Percentiles rank a stretch among this genome's conserved stretches.
Evolutionary conservation across 2,888 invertebrate species (phyloP).

Genomic region (Trachelus tabidus): DNA sequence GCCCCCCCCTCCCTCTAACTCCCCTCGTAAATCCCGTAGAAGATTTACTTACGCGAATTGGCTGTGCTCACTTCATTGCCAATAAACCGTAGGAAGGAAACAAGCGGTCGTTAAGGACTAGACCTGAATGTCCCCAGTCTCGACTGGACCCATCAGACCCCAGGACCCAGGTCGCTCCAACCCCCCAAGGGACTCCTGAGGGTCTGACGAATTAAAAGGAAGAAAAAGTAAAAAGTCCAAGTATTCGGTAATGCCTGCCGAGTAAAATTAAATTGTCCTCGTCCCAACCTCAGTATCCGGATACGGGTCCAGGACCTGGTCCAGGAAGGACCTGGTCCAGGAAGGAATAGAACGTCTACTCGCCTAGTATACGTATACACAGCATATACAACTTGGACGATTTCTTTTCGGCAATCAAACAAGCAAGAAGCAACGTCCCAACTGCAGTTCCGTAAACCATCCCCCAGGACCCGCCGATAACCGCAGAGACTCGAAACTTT

Average conservation of each 20-base stretch:
- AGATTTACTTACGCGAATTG: slow-evolving; percentile 36
- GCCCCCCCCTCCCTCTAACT: neutral
- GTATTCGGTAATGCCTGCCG: neutral
- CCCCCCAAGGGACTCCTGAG: neutral
- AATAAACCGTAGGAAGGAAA: neutral
- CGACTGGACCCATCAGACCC: too few species aligned
- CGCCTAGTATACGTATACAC: too few species aligned
- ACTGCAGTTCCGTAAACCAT: slow-evolving; percentile 11
- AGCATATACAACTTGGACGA: neutral
- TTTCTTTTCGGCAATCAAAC: slow-evolving; percentile 38
- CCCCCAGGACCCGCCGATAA: neutral
- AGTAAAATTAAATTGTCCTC: slow-evolving; percentile 32
- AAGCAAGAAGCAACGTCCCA: slow-evolving; percentile 23
- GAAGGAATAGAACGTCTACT: too few species aligned
- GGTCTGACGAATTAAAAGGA: neutral
- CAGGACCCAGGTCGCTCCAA: neutral
- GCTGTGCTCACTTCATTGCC: slow-evolving; percentile 19
- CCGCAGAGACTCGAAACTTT: slow-evolving; percentile 25
- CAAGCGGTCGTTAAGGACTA: neutral
- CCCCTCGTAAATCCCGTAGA: slow-evolving; percentile 37
- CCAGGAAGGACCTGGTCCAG: too few species aligned
- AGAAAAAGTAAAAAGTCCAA: neutral
- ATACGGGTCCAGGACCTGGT: too few species aligned
- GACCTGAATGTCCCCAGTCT: neutral
- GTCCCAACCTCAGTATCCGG: neutral